These are phyloP conservation scores for Phrynocephalus versicolor DNA, from an alignment of 2,113 vertebrate species.

Conservation along the genomic window DNA sequence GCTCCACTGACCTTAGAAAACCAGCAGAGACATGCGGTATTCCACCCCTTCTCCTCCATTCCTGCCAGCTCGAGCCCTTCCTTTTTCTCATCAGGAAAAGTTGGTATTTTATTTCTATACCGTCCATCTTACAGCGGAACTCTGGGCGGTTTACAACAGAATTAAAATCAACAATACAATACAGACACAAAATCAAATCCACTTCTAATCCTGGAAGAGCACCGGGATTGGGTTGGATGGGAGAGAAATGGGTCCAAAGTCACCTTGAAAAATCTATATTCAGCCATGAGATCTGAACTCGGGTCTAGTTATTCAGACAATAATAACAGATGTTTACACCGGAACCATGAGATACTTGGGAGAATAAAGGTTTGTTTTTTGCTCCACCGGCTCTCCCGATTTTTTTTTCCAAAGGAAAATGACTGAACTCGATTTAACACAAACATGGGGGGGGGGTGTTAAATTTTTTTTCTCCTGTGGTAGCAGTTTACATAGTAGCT, in stretches of 20 bases:
- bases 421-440: accelerated
- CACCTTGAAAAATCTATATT: not conserved
- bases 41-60: too few relatives aligned
- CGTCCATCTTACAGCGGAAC: too few relatives aligned
- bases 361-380: not conserved
- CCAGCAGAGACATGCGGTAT: too few relatives aligned
- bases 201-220: not conserved
- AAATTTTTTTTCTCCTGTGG: constrained; percentile 33
- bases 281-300: not conserved
- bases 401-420: not conserved
- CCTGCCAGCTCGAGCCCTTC: too few relatives aligned
- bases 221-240: too few relatives aligned
- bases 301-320: not conserved
- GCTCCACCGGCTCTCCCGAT: not conserved
- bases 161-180: too few relatives aligned
- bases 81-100: too few relatives aligned
- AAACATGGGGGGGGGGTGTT: constrained; percentile 2
- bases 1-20: too few relatives aligned
- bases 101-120: too few relatives aligned
- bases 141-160: too few relatives aligned
- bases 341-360: too few relatives aligned
- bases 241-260: not conserved
- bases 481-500: constrained; percentile 27
- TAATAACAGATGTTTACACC: not conserved
- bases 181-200: too few relatives aligned